These are phyloP conservation scores for Exephanes ischioxanthus DNA, from an alignment of 2,888 invertebrate species.

Conservation along the genomic window DNA sequence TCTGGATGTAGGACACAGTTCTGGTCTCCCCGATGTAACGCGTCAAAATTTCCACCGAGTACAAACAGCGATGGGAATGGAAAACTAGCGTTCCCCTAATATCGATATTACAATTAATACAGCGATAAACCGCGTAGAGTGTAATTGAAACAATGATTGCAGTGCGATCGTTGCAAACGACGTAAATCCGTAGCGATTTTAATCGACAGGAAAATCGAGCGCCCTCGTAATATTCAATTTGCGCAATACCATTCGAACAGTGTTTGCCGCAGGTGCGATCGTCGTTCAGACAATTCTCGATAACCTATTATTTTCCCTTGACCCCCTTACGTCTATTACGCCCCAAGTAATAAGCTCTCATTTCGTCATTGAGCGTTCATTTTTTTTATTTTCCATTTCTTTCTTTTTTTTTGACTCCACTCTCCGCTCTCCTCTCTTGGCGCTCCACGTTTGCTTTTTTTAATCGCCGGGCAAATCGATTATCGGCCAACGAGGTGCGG, in stretches of 20 bases:
- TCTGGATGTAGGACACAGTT: too few relatives aligned
- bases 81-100: background rate
- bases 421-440: slow-evolving; percentile 27
- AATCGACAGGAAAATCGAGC: slow-evolving; percentile 31
- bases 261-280: slow-evolving; percentile 62
- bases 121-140: background rate
- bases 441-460: slow-evolving; percentile 74
- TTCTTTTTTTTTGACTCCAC: slow-evolving; percentile 23
- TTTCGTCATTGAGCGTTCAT: slow-evolving; percentile 61
- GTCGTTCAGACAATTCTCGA: slow-evolving; percentile 68
- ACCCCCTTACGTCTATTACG: slow-evolving; percentile 50
- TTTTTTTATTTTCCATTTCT: slow-evolving; percentile 44
- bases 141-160: slow-evolving; percentile 1
- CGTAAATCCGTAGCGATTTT: slow-evolving; percentile 41
- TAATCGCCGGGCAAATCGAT: slow-evolving; percentile 78
- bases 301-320: slow-evolving; percentile 55
- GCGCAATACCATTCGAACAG: slow-evolving; percentile 32
- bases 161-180: slow-evolving; percentile 34
- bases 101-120: background rate
- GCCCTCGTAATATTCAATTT: slow-evolving; percentile 57
- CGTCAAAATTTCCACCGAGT: background rate
- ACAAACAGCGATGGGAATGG: background rate
- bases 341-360: slow-evolving; percentile 66
- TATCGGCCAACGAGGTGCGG: slow-evolving; percentile 77
- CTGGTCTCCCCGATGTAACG: too few relatives aligned